A percentile compares a stretch with the other conserved stretches of the same genome.
Conservation (phyloP, 2,113 vertebrate genomes). For the Rhinoderma darwinii region DNA sequence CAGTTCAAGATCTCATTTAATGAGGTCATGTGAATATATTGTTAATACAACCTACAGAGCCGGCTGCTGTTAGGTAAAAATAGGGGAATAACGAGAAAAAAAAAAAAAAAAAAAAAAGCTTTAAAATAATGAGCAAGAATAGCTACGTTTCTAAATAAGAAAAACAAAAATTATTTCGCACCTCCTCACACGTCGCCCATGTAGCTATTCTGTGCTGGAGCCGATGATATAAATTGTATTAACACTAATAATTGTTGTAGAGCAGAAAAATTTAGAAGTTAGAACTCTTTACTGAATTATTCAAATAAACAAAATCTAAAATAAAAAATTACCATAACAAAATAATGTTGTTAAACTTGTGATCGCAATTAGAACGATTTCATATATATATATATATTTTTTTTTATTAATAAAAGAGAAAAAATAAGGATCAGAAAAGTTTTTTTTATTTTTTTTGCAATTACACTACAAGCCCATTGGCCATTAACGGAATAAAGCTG, state of each 20-base stretch:
- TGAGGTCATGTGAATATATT: constrained; percentile 35
- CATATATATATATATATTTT: too few relatives aligned
- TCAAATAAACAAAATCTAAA: background rate
- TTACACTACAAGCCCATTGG: too few relatives aligned
- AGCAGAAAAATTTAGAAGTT: too few relatives aligned
- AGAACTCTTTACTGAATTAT: too few relatives aligned
- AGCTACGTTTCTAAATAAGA: background rate
- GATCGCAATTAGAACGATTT: too few relatives aligned
- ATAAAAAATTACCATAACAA: too few relatives aligned
- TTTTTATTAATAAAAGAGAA: too few relatives aligned
- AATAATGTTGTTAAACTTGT: too few relatives aligned
- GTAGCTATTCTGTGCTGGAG: background rate
- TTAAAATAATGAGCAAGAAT: constrained; percentile 28
- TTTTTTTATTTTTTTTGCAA: too few relatives aligned
- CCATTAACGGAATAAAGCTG: too few relatives aligned
- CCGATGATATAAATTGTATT: background rate
- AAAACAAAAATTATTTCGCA: background rate
- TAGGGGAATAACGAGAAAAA: constrained; percentile 9
- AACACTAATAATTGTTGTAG: background rate
- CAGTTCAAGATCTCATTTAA: constrained; percentile 49
- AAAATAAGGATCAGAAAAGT: too few relatives aligned
- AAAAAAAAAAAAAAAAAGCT: background rate
- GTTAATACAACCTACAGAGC: background rate
- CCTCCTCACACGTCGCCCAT: background rate
- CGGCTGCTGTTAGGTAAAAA: constrained; percentile 26